Conservation (phyloP, 1,140 invertebrate species). For the Drosophila repleta region DNA sequence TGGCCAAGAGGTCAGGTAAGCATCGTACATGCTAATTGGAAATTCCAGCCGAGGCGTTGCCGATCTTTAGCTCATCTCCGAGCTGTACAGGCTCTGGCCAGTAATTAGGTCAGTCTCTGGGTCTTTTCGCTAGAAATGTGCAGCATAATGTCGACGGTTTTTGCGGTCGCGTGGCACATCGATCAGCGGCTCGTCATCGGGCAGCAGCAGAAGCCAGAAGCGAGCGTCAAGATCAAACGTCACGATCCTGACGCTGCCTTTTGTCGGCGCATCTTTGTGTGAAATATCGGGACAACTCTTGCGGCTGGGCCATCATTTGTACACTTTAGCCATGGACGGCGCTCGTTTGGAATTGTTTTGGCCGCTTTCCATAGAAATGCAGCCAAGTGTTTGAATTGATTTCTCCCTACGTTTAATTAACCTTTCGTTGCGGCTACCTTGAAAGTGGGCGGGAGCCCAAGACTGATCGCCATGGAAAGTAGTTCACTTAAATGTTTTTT, state of each 20-base stretch:
- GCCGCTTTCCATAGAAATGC: conserved; percentile 65
- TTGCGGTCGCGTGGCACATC: conserved; percentile 76
- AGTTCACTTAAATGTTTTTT: conserved; percentile 29
- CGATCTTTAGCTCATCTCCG: conserved; percentile 65
- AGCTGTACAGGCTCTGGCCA: not conserved
- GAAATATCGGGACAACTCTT: conserved; percentile 50
- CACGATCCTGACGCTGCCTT: conserved; percentile 30
- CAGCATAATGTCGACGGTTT: conserved; percentile 59
- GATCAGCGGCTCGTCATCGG: conserved; percentile 57
- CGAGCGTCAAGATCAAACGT: conserved; percentile 69
- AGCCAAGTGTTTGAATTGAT: conserved; percentile 70
- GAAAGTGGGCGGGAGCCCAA: conserved; percentile 53
- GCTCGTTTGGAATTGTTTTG: conserved; percentile 72
- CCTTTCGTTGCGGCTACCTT: conserved; percentile 76
- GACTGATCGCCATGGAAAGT: conserved; percentile 29
- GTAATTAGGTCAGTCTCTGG: conserved; percentile 23
- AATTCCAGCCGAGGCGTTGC: conserved; percentile 54
- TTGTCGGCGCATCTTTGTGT: conserved; percentile 62
- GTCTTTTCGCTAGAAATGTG: conserved; percentile 59
- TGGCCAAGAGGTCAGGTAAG: conserved; percentile 51
- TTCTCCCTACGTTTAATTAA: conserved; percentile 67
- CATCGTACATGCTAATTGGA: conserved; percentile 68
- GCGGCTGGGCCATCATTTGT: conserved; percentile 61
- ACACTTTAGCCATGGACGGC: conserved; percentile 73
- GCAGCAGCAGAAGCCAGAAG: conserved; percentile 12